Evolutionary conservation across 2,888 invertebrate genomes (phyloP), one percentile per base, ranked within the genome.

Genomic region (Lepidonotus clava): DNA sequence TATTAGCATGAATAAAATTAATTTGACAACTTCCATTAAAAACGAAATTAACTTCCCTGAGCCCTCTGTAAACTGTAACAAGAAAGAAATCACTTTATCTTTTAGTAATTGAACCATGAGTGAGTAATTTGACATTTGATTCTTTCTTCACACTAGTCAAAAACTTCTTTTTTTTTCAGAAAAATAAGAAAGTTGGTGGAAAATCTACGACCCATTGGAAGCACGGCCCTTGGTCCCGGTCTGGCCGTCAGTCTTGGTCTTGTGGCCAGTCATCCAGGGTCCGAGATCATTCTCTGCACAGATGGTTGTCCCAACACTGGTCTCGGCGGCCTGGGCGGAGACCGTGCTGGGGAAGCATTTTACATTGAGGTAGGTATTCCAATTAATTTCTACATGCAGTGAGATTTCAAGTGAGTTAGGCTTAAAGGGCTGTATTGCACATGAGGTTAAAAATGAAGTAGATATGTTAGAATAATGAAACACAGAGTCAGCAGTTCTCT

Each of bases 261-360:
- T 71, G 90, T 91, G 8, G 90, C 91, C 28, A 87, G 88, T 11
- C 84, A 87, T 1, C 90, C 91, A 6, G 86, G 89, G n/a, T 91
- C 92, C 36, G 92, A 93, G 87, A 91, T 93, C 28, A 89, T 92
- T 4, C 89, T 93, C 11, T 93, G 92, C 87, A 93, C 93, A 51
- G 93, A 93, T 86, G 93, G 93, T 18, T 88, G 89, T 83, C 92
- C 93, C 51, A 93, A 93, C 86, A 86, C 84, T 18, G 93, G 92
- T 0, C 85, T 92, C 51, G 93, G 92, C 32, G 66, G 53, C 11
- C 67, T 86, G 6, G 53, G 32, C 24, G 14, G 14, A n/a, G 18
- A 40, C 36, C 80, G 8, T 1, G 14, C 40, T 14, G 40, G 5
- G 34, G 71, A 5, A 66, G 18, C 40, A 67, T 67, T 67, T 18